Evolutionary conservation across 2,888 invertebrate species (phyloP), one percentile per base, ranked within the genome.

Genomic region (Crossocerus cetratus): DNA sequence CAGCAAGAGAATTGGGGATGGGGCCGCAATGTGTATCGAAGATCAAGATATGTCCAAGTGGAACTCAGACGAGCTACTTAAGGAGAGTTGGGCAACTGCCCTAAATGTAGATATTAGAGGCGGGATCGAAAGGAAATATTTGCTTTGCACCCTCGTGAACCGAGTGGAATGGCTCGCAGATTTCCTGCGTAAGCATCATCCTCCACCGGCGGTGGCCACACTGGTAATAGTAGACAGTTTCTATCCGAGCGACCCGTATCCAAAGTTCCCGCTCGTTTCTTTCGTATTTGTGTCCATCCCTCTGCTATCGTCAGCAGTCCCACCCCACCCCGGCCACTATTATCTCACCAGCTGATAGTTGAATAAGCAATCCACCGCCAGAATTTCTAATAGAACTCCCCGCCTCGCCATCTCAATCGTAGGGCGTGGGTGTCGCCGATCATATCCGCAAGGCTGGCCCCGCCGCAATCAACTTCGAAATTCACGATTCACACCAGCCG

Each of bases 61-160:
- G 49, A 49, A n/a, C 14, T 49, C 4, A 32, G 32, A 16, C 49
- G 49, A 49, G 49, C 49, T 16, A 49, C n/a, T 49, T 49, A 49
- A 49, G 49, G 22, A 20, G 21, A 43, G 11, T n/a, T 22, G 43
- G 16, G 67, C 55, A 72, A 69, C 66, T 55, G 66, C 58, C 21
- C 54, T 61, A 60, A 80, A 62, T 53, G 62, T 57, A 58, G 66
- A 59, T 63, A 57, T 55, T 56, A 44, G 61, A 13, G 61, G 56
- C 65, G 62, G 66, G 71, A 77, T 80, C 65, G 66, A 71, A 80
- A 74, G 65, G 66, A 72, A 80, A 79, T 74, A 77, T 80, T 77
- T 75, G 66, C 68, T 55, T 61, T 67, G 72, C 70, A 69, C 70
- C 69, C 69, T 57, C 58, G 18, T 56, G 60, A 68, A 65, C 58